phyloP scores from a whole-genome alignment of 1,140 invertebrate species.

The Hyles vespertilio region DNA sequence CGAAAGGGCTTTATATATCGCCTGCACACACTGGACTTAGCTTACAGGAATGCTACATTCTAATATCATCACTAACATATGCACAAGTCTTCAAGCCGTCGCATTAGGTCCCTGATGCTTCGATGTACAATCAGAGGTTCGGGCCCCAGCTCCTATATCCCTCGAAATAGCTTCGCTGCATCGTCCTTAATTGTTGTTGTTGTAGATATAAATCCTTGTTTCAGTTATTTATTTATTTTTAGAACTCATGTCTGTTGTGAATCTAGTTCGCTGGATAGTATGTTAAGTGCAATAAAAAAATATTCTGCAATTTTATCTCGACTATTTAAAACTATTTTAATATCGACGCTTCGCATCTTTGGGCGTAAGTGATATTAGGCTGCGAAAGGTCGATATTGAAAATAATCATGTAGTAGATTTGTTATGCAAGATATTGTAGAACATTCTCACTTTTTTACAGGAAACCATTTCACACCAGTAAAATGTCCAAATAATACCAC shows the following conservation, averaged over 20 bases:
- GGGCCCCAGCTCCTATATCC: conserved; percentile 38
- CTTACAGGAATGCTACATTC: conserved; percentile 62
- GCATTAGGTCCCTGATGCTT: conserved; percentile 56
- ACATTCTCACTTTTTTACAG: conserved; percentile 43
- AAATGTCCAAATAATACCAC: conserved; percentile 45
- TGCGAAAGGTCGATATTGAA: no score
- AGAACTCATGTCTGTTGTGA: no score
- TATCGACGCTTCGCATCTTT: no score
- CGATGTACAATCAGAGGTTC: conserved; percentile 54
- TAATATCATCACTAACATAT: conserved; percentile 54
- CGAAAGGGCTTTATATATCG: conserved; percentile 65
- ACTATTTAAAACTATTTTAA: no score
- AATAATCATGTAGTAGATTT: no score
- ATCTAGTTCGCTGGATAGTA: no score
- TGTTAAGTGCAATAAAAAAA: no score
- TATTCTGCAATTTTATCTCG: no score
- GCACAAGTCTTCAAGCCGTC: conserved; percentile 63
- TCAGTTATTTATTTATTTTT: not conserved
- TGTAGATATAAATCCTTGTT: conserved; percentile 18
- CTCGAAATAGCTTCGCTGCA: conserved; percentile 49
- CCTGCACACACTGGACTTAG: conserved; percentile 67
- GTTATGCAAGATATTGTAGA: no score
- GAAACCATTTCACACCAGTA: conserved; percentile 49
- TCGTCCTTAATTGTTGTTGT: conserved; percentile 39
- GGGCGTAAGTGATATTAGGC: no score